A percentile compares a stretch with the other conserved stretches of the same genome.
phyloP scores from a whole-genome alignment of 2,888 invertebrate species.

The Lepidocyrtinus sp. region DNA sequence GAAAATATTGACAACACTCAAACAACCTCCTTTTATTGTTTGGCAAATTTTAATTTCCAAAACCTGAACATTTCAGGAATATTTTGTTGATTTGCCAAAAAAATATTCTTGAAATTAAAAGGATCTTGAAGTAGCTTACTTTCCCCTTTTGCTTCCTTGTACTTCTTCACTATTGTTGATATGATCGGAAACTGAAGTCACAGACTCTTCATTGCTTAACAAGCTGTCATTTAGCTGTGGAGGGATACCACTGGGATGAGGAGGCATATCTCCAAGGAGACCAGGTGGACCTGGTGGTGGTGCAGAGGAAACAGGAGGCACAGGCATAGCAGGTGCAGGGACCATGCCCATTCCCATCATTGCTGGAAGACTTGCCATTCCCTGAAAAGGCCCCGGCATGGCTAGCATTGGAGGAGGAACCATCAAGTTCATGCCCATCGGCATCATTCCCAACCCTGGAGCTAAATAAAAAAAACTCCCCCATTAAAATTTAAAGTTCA shows the following conservation, averaged over 20 bases:
- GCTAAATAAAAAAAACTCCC: constrained; percentile 25
- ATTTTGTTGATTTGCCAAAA: not conserved
- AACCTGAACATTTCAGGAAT: not conserved
- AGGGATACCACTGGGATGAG: constrained; percentile 20
- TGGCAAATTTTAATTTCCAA: constrained; percentile 21
- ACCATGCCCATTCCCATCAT: constrained; percentile 65
- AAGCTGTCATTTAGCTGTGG: constrained; percentile 43
- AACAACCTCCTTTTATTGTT: constrained; percentile 49
- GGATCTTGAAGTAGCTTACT: constrained; percentile 40
- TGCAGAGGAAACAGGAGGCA: constrained; percentile 47
- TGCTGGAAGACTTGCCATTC: constrained; percentile 56
- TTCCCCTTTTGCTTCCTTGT: constrained; percentile 42
- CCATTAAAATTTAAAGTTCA: too few species aligned
- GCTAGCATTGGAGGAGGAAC: constrained; percentile 68
- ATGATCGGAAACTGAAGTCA: constrained; percentile 32
- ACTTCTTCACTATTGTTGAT: constrained; percentile 17
- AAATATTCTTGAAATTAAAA: not conserved
- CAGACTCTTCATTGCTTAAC: constrained; percentile 27
- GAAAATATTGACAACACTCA: constrained; percentile 50
- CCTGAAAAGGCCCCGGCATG: constrained; percentile 37
- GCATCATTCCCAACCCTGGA: constrained; percentile 64
- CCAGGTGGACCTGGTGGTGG: constrained; percentile 61
- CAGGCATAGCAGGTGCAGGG: constrained; percentile 45
- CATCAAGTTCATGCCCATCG: constrained; percentile 65
- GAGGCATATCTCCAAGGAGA: constrained; percentile 68